A percentile compares a stretch with the other conserved stretches of the same genome.
These are phyloP conservation scores for Sylvietta virens DNA, from an alignment of 2,113 vertebrate genomes.

Conservation along the genomic window DNA sequence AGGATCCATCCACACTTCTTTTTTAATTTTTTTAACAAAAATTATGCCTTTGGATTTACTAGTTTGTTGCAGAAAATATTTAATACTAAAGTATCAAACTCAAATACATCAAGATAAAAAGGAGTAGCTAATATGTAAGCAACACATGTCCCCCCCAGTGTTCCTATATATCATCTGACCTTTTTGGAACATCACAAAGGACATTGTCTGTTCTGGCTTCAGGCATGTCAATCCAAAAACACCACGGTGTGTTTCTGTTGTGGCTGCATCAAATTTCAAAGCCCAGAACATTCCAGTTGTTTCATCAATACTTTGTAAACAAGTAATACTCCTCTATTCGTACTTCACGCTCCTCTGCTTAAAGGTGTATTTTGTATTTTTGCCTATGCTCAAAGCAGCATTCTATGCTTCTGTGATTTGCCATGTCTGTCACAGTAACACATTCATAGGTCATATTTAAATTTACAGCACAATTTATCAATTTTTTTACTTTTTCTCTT, in stretches of 20 bases:
- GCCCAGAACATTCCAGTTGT: neutral
- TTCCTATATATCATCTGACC: rapidly evolving
- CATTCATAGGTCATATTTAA: neutral
- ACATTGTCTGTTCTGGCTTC: neutral
- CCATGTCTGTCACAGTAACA: neutral
- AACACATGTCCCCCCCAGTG: neutral
- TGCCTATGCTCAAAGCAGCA: neutral
- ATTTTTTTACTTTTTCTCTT: neutral
- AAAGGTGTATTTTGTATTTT: neutral
- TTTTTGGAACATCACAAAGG: neutral
- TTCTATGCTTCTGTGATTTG: neutral
- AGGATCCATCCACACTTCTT: neutral
- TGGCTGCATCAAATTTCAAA: neutral
- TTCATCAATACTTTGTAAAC: neutral
- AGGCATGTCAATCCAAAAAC: neutral
- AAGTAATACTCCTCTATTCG: neutral
- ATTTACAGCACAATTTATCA: rapidly evolving
- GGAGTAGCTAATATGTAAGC: neutral
- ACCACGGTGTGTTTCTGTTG: neutral
- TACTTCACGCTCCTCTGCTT: neutral
- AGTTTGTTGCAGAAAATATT: neutral
- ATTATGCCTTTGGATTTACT: neutral
- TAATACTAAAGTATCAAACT: neutral
- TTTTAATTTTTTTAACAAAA: neutral
- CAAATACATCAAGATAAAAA: neutral